Evolutionary conservation across 2,888 invertebrate genomes (phyloP), one percentile per base, ranked within the genome.

Genomic region (Eledone cirrhosa): DNA sequence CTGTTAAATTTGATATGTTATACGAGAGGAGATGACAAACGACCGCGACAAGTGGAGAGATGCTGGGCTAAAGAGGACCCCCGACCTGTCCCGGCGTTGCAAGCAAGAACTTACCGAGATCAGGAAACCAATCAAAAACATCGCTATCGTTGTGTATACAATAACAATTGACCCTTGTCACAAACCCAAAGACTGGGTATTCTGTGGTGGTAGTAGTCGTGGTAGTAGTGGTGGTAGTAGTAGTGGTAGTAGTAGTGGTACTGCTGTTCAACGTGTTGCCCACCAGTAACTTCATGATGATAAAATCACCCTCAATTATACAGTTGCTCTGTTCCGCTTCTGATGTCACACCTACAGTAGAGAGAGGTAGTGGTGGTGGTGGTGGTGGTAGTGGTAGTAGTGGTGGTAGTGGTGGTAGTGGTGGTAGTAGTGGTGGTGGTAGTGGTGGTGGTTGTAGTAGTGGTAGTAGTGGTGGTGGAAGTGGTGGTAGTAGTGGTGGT

Each of bases 231-330:
- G n/a, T n/a, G n/a, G n/a, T n/a, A n/a, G n/a, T n/a, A n/a, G n/a
- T n/a, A 14, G 41, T 16, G 24, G n/a, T 22, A 14, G 24, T 31
- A 67, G 16, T 24, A 24, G 7, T 75, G 77, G 33, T 31, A 27
- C 11, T 75, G 77, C 24, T 31, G n/a, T 11, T 77, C 72, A 29
- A 4, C n/a, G 16, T 27, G 22, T 74, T 77, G 19, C n/a, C 24
- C 3, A 83, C 84, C 19, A 72, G 77, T 29, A 83, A 76, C n/a
- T 76, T 80, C 65, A 85, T 67, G 24, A 69, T 80, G 27, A 85
- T 79, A 31, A 85, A 63, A 47, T 85, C 85, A 19, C 84, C 82
- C 72, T 84, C 84, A 74, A 31, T 77, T 2, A 80, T 79, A 76
- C 78, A 80, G 1, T 48, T 24, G 8, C 69, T 67, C 27, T 77